These are phyloP conservation scores for Aulostomus chinensis DNA, from an alignment of 2,797 vertebrate species.

Conservation along the genomic window DNA sequence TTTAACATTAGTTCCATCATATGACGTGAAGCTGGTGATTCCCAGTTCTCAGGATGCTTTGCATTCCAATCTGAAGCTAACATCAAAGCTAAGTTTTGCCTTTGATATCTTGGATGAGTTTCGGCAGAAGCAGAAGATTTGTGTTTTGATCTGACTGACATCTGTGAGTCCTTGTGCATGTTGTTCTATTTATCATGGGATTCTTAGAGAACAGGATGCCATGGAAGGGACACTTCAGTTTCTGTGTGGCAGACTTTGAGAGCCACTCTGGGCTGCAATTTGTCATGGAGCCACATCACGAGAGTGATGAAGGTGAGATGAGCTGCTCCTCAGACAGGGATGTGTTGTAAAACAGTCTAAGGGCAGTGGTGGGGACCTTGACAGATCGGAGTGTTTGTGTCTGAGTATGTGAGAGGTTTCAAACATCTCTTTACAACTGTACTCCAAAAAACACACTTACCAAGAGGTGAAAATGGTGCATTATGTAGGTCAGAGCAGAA, in stretches of 20 bases:
- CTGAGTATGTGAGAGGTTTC: too few species aligned
- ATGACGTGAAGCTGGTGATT: conserved; percentile 9
- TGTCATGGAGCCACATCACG: conserved; percentile 10
- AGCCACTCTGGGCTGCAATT: too few species aligned
- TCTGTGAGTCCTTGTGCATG: conserved; percentile 10
- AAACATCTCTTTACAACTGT: too few species aligned
- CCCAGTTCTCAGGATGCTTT: conserved; percentile 3
- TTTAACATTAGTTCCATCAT: conserved; percentile 24
- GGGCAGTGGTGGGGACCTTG: conserved; percentile 6
- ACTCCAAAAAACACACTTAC: too few species aligned
- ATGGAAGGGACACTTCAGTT: conserved; percentile 45
- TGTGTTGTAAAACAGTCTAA: not conserved
- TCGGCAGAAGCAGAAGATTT: conserved; percentile 7
- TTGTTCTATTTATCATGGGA: conserved; percentile 33
- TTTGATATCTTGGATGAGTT: conserved; percentile 31
- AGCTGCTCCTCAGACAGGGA: not conserved
- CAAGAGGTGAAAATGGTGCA: too few species aligned
- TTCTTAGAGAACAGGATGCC: conserved; percentile 44
- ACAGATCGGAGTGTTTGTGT: not conserved
- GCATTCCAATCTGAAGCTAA: conserved; percentile 22
- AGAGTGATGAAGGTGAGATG: conserved; percentile 4
- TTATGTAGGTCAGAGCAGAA: too few species aligned
- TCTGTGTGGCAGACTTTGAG: conserved; percentile 30
- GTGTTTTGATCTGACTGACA: conserved; percentile 29
- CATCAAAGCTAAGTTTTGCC: conserved; percentile 21